phyloP scores from a whole-genome alignment of 2,113 vertebrate species.

The Plecotus auritus region DNA sequence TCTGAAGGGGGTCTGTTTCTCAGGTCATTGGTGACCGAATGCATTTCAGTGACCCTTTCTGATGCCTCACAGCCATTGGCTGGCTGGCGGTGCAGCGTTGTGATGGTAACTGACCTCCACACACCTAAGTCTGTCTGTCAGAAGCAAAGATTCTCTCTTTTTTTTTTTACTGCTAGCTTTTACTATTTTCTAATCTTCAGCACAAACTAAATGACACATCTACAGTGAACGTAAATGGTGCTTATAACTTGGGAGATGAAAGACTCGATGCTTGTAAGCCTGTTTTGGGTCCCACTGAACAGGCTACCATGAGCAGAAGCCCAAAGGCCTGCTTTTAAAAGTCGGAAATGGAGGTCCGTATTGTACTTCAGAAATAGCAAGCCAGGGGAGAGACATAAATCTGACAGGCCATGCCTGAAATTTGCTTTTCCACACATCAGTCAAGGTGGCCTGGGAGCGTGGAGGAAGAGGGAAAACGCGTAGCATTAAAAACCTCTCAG shows the following conservation, averaged over 20 bases:
- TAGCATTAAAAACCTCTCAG: background rate
- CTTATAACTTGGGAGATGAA: background rate
- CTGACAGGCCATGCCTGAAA: background rate
- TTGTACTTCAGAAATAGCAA: background rate
- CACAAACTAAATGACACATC: slow-evolving; percentile 2
- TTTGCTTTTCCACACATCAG: background rate
- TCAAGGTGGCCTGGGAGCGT: background rate
- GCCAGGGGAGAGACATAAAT: background rate
- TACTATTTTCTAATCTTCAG: background rate
- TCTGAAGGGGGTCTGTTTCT: background rate
- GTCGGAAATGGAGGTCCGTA: background rate
- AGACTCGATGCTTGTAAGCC: background rate
- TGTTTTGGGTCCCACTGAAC: background rate
- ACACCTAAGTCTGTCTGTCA: background rate
- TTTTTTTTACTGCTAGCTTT: background rate
- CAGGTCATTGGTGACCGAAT: background rate
- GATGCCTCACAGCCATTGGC: background rate
- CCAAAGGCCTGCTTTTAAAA: background rate
- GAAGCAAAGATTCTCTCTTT: background rate
- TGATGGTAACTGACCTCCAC: background rate
- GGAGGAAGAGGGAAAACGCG: background rate
- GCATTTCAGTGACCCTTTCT: background rate
- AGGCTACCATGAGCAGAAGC: background rate
- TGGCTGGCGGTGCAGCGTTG: background rate
- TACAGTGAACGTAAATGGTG: background rate